A percentile compares a stretch with the other conserved stretches of the same genome.
phyloP scores from a whole-genome alignment of 2,113 vertebrate genomes.

The Zeus faber region DNA sequence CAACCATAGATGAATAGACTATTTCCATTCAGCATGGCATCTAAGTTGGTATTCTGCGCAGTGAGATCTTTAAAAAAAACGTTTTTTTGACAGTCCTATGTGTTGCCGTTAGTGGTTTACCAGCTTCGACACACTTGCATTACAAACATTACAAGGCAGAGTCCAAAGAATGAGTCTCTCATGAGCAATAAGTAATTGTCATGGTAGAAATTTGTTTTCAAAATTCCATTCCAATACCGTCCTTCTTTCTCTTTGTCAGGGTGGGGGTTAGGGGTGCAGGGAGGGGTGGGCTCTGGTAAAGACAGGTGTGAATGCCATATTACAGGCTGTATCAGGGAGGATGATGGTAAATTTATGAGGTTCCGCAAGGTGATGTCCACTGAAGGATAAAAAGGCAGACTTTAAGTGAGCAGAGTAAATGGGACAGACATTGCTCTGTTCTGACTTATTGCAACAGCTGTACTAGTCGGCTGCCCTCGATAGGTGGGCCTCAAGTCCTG shows the following conservation, averaged over 20 bases:
- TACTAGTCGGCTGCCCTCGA: slow-evolving; percentile 30
- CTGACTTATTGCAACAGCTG: slow-evolving; percentile 30
- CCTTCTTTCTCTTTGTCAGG: too few species aligned
- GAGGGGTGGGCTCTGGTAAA: too few species aligned
- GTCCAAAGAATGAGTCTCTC: too few species aligned
- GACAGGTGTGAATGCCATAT: too few species aligned
- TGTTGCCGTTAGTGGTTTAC: too few species aligned
- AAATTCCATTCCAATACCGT: too few species aligned
- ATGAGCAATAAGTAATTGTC: too few species aligned
- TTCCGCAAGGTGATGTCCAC: slow-evolving; percentile 25
- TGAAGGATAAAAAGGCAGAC: slow-evolving; percentile 33
- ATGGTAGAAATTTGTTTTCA: too few species aligned
- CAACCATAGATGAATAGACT: too few species aligned
- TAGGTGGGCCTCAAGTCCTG: slow-evolving; percentile 23
- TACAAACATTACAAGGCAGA: too few species aligned
- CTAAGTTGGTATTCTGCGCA: slow-evolving; percentile 21
- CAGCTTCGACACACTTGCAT: too few species aligned
- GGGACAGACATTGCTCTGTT: slow-evolving; percentile 49
- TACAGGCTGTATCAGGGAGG: slow-evolving; percentile 13
- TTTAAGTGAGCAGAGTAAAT: slow-evolving; percentile 40
- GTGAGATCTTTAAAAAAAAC: slow-evolving; percentile 6
- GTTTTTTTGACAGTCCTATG: slow-evolving; percentile 15
- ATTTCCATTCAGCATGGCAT: slow-evolving; percentile 22
- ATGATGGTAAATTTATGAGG: slow-evolving; percentile 30
- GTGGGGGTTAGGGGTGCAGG: too few species aligned